Evolutionary conservation across 2,113 vertebrate genomes (phyloP), one percentile per base, ranked within the genome.

Genomic region (Plecotus auritus): DNA sequence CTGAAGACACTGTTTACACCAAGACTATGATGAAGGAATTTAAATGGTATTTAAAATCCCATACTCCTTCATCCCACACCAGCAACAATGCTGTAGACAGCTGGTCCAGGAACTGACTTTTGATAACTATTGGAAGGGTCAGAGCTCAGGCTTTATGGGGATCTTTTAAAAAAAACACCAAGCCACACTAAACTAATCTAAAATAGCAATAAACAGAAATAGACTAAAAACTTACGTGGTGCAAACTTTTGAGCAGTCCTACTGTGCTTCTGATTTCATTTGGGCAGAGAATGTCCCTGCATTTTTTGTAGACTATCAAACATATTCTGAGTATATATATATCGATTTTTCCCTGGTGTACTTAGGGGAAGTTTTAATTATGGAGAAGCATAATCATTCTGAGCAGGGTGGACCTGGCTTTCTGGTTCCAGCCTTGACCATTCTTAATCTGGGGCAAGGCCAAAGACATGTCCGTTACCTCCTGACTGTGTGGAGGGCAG

Each of bases 341-440:
- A 64, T 2, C 51, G 30, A 72, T 35, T 92, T 87, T 90, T 51
- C 85, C 84, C 77, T 32, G 22, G 66, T 7, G 3, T 83, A 70
- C 37, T 37, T 87, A 12, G n/a, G 13, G 32, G 18, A 64, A 88
- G 69, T 49, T 88, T 91, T 95, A 91, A 80, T 87, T 94, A 72
- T 51, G 9, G 30, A 54, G 12, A 66, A 3, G 45, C 20, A 40
- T 59, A 70, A n/a, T 80, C 37, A 45, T 54, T 96, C 56, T 45
- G 8, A 59, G 42, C 32, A 69, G 12, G 23, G n/a, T 80, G 9
- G 69, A 86, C 54, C 22, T 42, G 17, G 54, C 32, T n/a, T 54
- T 81, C 12, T 9, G 26, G 23, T 14, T 59, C 47, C 11, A 22
- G 9, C 5, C 1, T 32, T 28, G 54, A 61, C 49, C 49, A n/a